These are phyloP conservation scores for Pagrus major DNA, from an alignment of 2,113 vertebrate genomes.

Conservation along the genomic window DNA sequence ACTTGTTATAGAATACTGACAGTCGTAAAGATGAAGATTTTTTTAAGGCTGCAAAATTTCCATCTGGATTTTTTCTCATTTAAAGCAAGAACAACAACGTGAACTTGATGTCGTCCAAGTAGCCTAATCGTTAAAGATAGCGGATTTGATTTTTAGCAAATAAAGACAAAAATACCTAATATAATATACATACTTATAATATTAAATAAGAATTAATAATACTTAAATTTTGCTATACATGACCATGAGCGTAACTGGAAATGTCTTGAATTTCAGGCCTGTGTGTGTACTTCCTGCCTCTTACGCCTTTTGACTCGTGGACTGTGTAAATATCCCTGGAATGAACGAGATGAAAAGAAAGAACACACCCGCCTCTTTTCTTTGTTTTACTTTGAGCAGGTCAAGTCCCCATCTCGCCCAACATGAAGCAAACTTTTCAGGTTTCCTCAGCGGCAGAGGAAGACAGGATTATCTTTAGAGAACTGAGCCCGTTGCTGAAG, in stretches of 20 bases:
- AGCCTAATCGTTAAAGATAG: no score
- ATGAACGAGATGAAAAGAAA: conserved; percentile 1
- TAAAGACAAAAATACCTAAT: no score
- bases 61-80: neutral
- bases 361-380: neutral
- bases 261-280: neutral
- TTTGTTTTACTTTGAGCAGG: conserved; percentile 28
- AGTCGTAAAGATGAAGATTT: no score
- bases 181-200: no score
- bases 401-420: neutral
- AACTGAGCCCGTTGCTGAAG: conserved; percentile 23
- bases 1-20: neutral
- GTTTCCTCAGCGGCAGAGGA: conserved; percentile 6
- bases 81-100: neutral
- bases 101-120: no score
- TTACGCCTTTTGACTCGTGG: neutral
- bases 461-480: conserved; percentile 33
- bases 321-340: conserved; percentile 12
- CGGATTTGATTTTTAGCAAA: no score
- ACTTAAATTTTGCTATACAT: neutral
- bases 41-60: neutral
- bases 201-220: no score
- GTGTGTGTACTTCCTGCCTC: neutral
- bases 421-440: conserved; percentile 18
- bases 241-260: neutral